Conservation (phyloP, 2,888 invertebrate species). For the Sphaeridia pumilis region DNA sequence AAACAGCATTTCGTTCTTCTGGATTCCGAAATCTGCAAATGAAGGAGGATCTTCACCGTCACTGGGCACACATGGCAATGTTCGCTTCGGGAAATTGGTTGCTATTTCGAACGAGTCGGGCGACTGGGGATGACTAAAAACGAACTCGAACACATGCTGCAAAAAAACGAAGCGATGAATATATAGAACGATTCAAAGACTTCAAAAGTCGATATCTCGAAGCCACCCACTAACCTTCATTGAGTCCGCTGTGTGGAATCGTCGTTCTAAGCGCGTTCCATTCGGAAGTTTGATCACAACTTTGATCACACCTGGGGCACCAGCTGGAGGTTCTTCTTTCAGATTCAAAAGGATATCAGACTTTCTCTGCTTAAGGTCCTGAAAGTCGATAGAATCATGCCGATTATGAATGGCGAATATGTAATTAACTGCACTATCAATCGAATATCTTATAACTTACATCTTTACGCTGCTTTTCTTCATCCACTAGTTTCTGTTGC, state of each 20-base stretch:
- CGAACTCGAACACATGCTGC: conserved; percentile 85
- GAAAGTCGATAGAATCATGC: conserved; percentile 1
- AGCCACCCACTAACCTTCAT: conserved; percentile 70
- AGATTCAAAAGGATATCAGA: conserved; percentile 40
- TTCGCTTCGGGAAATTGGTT: conserved; percentile 85
- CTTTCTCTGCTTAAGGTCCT: conserved; percentile 39
- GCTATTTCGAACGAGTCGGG: conserved; percentile 90
- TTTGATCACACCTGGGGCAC: conserved; percentile 58
- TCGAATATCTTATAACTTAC: too few relatives aligned
- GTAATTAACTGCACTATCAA: too few relatives aligned
- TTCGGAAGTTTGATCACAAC: conserved; percentile 84
- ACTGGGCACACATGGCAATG: conserved; percentile 54
- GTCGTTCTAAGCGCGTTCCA: conserved; percentile 73
- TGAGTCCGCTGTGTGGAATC: conserved; percentile 69
- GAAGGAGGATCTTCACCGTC: conserved; percentile 46
- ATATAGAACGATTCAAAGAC: background rate
- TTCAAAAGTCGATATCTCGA: too few relatives aligned
- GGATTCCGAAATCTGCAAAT: conserved; percentile 66
- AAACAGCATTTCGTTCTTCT: conserved; percentile 81
- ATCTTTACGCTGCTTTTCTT: conserved; percentile 39
- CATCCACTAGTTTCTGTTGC: conserved; percentile 46
- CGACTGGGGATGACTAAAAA: conserved; percentile 86
- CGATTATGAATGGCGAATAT: too few relatives aligned
- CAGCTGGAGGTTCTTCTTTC: conserved; percentile 58
- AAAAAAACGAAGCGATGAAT: conserved; percentile 37